phyloP scores from a whole-genome alignment of 2,888 invertebrate species.

The Beris morrisii region DNA sequence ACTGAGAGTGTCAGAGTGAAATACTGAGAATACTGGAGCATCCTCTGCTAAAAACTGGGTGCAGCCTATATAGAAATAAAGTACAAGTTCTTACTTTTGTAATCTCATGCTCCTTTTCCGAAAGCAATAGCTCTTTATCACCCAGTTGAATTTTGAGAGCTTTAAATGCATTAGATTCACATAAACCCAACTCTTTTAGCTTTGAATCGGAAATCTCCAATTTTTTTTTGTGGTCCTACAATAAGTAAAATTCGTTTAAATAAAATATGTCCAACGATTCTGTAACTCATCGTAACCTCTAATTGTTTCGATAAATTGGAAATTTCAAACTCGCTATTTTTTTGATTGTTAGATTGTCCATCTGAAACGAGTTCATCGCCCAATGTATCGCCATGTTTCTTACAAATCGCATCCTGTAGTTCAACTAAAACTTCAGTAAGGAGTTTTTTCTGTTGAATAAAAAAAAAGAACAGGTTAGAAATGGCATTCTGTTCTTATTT shows the following conservation, averaged over 20 bases:
- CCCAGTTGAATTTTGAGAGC: slow-evolving; percentile 24
- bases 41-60: too few species aligned
- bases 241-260: too few species aligned
- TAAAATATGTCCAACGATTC: background rate
- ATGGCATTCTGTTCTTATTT: background rate
- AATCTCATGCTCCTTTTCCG: slow-evolving; percentile 31
- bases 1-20: too few species aligned
- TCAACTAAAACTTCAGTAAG: slow-evolving; percentile 17
- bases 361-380: slow-evolving; percentile 7
- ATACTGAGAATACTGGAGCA: too few species aligned
- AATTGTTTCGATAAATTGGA: slow-evolving; percentile 18
- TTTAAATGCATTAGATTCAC: background rate
- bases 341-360: background rate
- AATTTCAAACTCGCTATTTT: slow-evolving; percentile 14
- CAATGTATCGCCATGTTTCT: slow-evolving; percentile 8
- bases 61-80: too few species aligned
- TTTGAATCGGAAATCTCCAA: slow-evolving; percentile 27
- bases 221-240: slow-evolving; percentile 17
- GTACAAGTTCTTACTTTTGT: background rate
- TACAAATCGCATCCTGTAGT: slow-evolving; percentile 14
- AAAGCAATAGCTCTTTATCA: slow-evolving; percentile 1
- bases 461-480: background rate
- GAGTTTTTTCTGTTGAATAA: slow-evolving; percentile 10
- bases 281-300: slow-evolving; percentile 7
- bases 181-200: slow-evolving; percentile 2